Percentiles rank a stretch among this genome's conserved stretches.
phyloP scores from a whole-genome alignment of 2,113 vertebrate species.

The Microcebus lehilahytsara region DNA sequence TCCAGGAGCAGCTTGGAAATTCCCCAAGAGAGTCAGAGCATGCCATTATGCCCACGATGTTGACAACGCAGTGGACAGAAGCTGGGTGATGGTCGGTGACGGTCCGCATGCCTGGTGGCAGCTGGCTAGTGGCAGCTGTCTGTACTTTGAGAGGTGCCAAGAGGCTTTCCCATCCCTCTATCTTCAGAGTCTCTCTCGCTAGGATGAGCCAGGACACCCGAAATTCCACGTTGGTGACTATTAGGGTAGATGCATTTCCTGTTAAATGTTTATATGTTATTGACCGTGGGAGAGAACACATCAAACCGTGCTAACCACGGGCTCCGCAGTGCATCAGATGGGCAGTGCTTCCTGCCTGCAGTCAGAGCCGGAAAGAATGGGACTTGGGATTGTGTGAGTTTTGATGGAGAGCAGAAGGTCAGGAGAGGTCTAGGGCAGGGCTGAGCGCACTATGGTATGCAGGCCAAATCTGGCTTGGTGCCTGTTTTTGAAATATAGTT shows the following conservation, averaged over 20 bases:
- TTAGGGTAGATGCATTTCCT: background rate
- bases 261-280: background rate
- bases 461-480: background rate
- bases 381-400: background rate
- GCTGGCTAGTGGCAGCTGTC: background rate
- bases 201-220: background rate
- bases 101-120: background rate
- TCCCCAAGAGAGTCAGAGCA: background rate
- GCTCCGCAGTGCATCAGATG: accelerated
- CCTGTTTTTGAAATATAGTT: background rate
- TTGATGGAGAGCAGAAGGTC: background rate
- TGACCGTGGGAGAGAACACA: background rate
- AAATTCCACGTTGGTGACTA: background rate
- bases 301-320: accelerated
- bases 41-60: accelerated
- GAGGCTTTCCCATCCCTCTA: accelerated
- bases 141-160: too few species aligned
- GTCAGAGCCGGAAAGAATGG: background rate
- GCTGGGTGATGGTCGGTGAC: background rate
- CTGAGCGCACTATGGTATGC: background rate
- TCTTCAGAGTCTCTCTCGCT: background rate
- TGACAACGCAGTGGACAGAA: background rate
- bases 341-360: background rate
- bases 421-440: background rate
- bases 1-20: background rate